Base-by-base conservation (phyloP, 2,113 vertebrate genomes). In the Tyrannus savana region DNA sequence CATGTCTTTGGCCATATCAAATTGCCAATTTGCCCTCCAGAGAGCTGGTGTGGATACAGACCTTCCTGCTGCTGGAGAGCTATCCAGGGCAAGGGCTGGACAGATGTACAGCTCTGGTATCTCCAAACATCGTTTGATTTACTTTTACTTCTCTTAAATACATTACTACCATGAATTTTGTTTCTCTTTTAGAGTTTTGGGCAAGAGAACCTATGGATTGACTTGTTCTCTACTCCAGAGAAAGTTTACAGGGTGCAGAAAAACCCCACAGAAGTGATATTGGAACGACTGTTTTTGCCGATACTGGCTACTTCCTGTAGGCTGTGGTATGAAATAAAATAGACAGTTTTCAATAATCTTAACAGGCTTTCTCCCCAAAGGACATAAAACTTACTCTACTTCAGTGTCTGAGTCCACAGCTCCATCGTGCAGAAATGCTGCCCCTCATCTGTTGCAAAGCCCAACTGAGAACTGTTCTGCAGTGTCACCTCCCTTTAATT, bases 351-450 rank as follows among this genome's bases (percentile, higher is more conserved):
- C 75, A 62, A 4, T 83, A 31, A 35, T 77, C 67, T 82, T 83
- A 23, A 10, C 9, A 46, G 53, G 6, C 21, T 73, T 88, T 15
- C 18, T 77, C 19, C 42, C 8, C 9, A 19, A 49, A 42, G 14
- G 55, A 39, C 2, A 3, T 37, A 22, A 86, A 77, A n/a, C 14
- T 47, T 2, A 0, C 10, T 64, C 72, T 49, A 12, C 6, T 41
- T 59, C 19, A 39, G 53, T 19, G 7, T 35, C 49, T 30, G n/a
- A 35, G 12, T 17, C 66, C 16, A 3, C 37, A 73, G 35, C 63
- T 60, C 21, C 41, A 33, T n/a, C 0, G 0, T 1, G 7, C 22
- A 25, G 31, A 19, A 14, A 12, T 12, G 63, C 44, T 22, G 1
- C 1, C 19, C 52, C 35, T 81, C 1, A 1, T 59, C 17, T 60